phyloP scores from a whole-genome alignment of 2,797 vertebrate genomes.

The Paratrypauchen microcephalus region DNA sequence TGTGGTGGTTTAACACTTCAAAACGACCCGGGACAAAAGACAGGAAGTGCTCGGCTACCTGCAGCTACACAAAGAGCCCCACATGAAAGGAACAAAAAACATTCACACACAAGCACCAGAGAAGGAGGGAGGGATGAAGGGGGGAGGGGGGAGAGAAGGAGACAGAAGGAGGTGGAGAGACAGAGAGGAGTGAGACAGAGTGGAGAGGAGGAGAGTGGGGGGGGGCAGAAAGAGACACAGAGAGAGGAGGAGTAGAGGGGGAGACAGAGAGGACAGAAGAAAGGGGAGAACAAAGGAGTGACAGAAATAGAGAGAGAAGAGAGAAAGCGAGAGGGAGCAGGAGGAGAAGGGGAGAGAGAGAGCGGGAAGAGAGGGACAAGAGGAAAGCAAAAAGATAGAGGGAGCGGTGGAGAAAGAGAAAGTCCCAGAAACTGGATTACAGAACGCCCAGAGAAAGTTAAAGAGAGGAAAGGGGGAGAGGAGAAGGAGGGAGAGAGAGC shows the following conservation, averaged over 20 bases:
- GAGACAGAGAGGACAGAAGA: background rate
- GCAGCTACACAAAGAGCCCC: constrained; percentile 12
- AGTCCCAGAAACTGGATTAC: background rate
- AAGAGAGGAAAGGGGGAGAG: background rate
- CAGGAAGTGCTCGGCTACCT: constrained; percentile 16
- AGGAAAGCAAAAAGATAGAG: background rate
- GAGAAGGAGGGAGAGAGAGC: background rate
- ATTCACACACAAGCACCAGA: constrained; percentile 1
- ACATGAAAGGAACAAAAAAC: constrained; percentile 8
- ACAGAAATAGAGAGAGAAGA: too few relatives aligned
- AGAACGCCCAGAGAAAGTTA: background rate
- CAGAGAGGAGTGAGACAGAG: too few relatives aligned
- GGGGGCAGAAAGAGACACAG: background rate
- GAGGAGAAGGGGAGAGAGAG: too few relatives aligned
- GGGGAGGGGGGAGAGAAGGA: background rate
- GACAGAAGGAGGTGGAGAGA: too few relatives aligned
- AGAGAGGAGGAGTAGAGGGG: too few relatives aligned
- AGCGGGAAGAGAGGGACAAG: background rate
- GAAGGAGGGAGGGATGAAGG: background rate
- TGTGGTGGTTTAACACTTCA: constrained; percentile 12
- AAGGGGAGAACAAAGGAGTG: too few relatives aligned
- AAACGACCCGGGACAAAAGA: constrained; percentile 8
- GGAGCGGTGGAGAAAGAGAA: background rate
- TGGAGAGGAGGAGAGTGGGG: too few relatives aligned
- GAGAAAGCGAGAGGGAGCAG: background rate